Conservation (phyloP, 1,140 invertebrate genomes). For the Triops longicaudatus region DNA sequence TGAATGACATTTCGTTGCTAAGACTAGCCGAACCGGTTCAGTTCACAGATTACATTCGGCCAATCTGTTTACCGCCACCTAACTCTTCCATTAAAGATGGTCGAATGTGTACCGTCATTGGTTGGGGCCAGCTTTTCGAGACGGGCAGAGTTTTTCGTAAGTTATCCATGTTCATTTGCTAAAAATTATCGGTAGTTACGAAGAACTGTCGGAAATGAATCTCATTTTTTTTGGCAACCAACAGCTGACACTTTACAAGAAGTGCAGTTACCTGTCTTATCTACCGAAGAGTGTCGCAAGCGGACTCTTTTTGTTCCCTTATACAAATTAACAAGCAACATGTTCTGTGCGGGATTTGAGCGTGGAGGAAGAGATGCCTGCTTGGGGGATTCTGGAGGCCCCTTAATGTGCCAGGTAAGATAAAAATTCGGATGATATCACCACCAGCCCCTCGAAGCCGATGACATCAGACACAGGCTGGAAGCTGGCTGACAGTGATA, state of each 20-base stretch:
- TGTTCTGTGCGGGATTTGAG: constrained; percentile 78
- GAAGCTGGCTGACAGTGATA: neutral
- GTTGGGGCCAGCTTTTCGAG: constrained; percentile 74
- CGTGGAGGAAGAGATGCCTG: constrained; percentile 68
- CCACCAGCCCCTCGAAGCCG: neutral
- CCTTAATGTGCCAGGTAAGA: constrained; percentile 57
- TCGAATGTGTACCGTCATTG: constrained; percentile 62
- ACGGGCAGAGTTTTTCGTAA: constrained; percentile 70
- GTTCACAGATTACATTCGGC: constrained; percentile 65
- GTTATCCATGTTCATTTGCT: constrained; percentile 35
- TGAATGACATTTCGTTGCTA: constrained; percentile 69
- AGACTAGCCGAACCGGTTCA: constrained; percentile 51
- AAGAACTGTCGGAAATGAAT: neutral
- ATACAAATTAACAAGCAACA: constrained; percentile 73
- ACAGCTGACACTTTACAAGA: constrained; percentile 76
- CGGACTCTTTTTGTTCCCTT: constrained; percentile 65
- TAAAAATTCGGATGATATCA: constrained; percentile 4
- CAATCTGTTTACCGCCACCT: constrained; percentile 56
- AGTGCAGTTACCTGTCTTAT: constrained; percentile 72
- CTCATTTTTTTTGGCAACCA: neutral
- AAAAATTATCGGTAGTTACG: neutral
- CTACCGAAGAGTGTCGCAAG: constrained; percentile 67
- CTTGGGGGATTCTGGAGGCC: constrained; percentile 81
- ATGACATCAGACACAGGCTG: constrained; percentile 9
- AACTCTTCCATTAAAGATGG: constrained; percentile 45